Evolutionary conservation across 2,797 vertebrate genomes (phyloP).

Genomic region (Danio tinwini): DNA sequence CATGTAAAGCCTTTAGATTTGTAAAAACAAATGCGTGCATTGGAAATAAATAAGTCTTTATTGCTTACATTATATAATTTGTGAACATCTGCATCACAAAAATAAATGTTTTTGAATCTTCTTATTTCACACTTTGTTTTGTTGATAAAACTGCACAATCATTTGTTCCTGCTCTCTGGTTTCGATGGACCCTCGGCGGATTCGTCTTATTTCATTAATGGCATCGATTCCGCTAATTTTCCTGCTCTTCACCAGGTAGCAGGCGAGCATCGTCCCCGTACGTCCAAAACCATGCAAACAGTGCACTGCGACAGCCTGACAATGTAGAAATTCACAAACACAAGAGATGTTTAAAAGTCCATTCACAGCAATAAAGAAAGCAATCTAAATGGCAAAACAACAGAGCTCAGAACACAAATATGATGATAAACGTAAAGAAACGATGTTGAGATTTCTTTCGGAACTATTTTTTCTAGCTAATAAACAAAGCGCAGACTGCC

Average conservation of each 20-base stretch:
- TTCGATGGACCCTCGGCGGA: slow-evolving; percentile 90
- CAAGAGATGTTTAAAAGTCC: background rate
- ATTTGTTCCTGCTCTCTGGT: slow-evolving; percentile 89
- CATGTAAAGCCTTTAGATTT: background rate
- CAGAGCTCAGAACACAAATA: too few relatives aligned
- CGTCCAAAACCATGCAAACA: slow-evolving; percentile 90
- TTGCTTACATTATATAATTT: background rate
- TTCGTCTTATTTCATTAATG: slow-evolving; percentile 84
- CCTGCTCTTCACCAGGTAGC: slow-evolving; percentile 86
- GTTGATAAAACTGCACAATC: slow-evolving; percentile 87
- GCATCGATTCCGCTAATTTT: slow-evolving; percentile 81
- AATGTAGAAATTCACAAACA: background rate
- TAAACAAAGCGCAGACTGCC: too few relatives aligned
- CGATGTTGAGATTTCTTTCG: too few relatives aligned
- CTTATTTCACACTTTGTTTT: slow-evolving; percentile 66
- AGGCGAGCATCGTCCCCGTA: slow-evolving; percentile 95
- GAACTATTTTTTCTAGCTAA: too few relatives aligned
- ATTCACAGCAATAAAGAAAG: too few relatives aligned
- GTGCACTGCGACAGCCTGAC: slow-evolving; percentile 89
- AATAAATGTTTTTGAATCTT: background rate
- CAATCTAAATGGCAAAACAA: too few relatives aligned
- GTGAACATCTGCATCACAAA: background rate
- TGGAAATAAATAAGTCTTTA: slow-evolving; percentile 10
- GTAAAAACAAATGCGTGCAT: background rate
- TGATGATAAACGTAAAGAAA: too few relatives aligned